Evolutionary conservation across 2,113 vertebrate genomes (phyloP), one percentile per base, ranked within the genome.

Genomic region (Cyphomyrus discorhynchus): DNA sequence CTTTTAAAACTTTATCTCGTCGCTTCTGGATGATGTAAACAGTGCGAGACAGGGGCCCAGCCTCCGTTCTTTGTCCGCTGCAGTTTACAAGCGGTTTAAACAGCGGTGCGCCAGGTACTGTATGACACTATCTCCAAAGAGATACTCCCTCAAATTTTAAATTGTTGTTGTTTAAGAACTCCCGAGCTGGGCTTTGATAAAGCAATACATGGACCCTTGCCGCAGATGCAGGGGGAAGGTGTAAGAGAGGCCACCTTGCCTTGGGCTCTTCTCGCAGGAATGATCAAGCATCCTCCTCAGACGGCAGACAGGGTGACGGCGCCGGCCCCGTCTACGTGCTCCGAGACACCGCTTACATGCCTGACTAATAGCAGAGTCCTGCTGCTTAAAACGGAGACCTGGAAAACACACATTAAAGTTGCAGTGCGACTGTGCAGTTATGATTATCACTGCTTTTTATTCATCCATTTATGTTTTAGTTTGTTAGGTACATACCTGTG

Each of bases 11-110:
- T 35, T 87, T 45, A n/a, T 56, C 74, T 49, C 1, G 49, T 84
- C 82, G 82, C 45, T 42, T 84, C 82, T 84, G 85, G 49, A 52
- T 52, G 50, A 35, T 87, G 85, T 49, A 86, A 86, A 86, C 85
- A 31, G 4, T 50, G 8, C 8, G 82, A 47, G 74, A 84, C 82
- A 47, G 42, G 82, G 47, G 19, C n/a, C 39, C 45, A 47, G 82
- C 19, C 42, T 84, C 45, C 24, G 21, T n/a, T 24, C 82, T 84
- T 47, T 24, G 82, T 5, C 1, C 9, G 45, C 45, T 4, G 82
- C 45, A 82, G 35, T 45, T 24, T 19, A 45, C 17, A 19, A 10
- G 35, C 0, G 13, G 15, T 47, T 42, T 19, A 3, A 42, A 39
- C 19, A 42, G 39, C 9, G 3, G 21, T 11, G 39, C 3, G 17